Base-by-base conservation (phyloP, 2,113 vertebrate genomes). In the Crypturellus undulatus region DNA sequence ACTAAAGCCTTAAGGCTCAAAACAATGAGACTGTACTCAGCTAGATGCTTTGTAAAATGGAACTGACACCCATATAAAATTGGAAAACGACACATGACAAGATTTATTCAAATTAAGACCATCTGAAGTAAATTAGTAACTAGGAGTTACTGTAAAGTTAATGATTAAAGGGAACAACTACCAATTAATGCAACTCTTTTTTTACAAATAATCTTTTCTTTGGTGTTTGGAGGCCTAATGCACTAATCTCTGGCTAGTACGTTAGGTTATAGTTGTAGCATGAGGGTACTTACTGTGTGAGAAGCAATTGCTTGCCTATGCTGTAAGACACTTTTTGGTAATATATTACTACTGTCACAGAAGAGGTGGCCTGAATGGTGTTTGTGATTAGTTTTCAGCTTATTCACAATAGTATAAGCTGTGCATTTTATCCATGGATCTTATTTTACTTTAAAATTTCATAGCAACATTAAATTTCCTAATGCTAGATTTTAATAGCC, bases 391-490 rank as follows among this genome's bases (percentile, higher is more conserved):
- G 59, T 65, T 88, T 88, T 70, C 49, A 63, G 26, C 32, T 85
- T 90, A 32, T 83, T 93, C 68, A 86, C 22, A 85, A 25, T 63
- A 5, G 36, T 83, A 36, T 40, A 77, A 15, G 13, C 40, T 72
- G 30, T 93, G 60, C 26, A 69, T 85, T 93, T 93, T 89, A 77
- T 91, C 88, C 8, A 38, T 45, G 28, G 28, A 12, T 80, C 59
- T 73, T 30, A n/a, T 63, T 90, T 91, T 84, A 43, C 45, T 28
- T 34, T 82, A 90, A 59, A 86, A 86, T 89, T 91, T 93, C 76
- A 90, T 60, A 69, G 28, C 65, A 84, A 71, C 24, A 79, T 69
- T 67, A 80, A 72, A 81, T 87, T 92, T 91, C 40, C 72, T 86
- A 80, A 34, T 36, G 12, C 8, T 4, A 1, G 64, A 75, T 84